A percentile compares a stretch with the other conserved stretches of the same genome.
These are phyloP conservation scores for Zosterops pallidus DNA, from an alignment of 2,113 vertebrate species.

Conservation along the genomic window DNA sequence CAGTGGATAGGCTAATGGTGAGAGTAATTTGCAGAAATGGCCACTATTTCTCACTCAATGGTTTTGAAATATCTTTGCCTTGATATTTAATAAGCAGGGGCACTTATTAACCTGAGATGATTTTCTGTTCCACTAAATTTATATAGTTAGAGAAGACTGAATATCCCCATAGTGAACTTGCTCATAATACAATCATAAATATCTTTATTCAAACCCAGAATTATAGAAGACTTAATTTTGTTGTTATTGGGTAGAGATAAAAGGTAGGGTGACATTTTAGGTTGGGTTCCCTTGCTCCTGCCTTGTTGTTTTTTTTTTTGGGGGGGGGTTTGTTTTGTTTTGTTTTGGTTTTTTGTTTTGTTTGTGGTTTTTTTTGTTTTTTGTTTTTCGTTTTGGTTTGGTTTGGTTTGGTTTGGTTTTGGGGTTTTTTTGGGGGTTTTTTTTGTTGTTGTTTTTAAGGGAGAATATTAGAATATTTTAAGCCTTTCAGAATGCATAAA, in stretches of 20 bases:
- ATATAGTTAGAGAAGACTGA: not conserved
- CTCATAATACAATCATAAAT: not conserved
- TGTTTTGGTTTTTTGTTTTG: no score
- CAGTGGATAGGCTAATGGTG: not conserved
- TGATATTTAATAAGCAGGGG: slow-evolving; percentile 6
- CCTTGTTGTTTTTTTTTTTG: not conserved
- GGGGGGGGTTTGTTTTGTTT: no score
- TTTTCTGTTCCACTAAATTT: not conserved
- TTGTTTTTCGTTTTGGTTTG: no score
- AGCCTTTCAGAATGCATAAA: not conserved
- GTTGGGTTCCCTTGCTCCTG: not conserved
- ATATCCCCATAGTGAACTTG: not conserved
- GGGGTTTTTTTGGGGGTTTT: no score
- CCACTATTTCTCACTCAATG: not conserved
- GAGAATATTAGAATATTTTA: not conserved
- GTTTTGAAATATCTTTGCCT: not conserved
- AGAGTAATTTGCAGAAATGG: not conserved
- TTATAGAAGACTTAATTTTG: not conserved
- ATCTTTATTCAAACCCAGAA: not conserved
- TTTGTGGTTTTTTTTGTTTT: no score
- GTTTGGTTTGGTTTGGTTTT: no score
- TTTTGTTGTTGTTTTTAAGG: not conserved
- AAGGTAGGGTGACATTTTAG: rapidly evolving
- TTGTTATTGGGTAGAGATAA: not conserved
- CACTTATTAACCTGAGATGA: not conserved